Evolutionary conservation across 2,113 vertebrate species (phyloP), one percentile per base, ranked within the genome.

Genomic region (Urocynchramus pylzowi): DNA sequence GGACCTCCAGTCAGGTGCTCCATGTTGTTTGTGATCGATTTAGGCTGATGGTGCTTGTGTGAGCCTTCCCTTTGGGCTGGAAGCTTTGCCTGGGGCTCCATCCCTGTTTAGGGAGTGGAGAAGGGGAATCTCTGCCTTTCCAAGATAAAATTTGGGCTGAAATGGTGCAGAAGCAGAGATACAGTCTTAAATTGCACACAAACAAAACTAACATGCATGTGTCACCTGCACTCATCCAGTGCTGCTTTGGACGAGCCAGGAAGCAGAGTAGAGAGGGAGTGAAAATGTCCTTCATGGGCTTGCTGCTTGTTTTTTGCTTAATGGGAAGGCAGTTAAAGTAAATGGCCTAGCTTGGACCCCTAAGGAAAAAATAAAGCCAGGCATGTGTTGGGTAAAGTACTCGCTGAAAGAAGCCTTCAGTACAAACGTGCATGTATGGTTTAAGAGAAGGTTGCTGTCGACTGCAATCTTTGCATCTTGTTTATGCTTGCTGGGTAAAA

Each of bases 401-500:
- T 74, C 2, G 12, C 63, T 78, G 89, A 63, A 90, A 83, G 96
- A 70, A 87, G 61, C 80, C 87, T 89, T 70, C 54, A 1, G 73
- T 84, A 10, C 47, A 83, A 93, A 39, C 28, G n/a, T 11, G 82
- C 77, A 63, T 93, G 41, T 68, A 54, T 49, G 45, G 78, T 86
- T 93, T 77, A 71, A 63, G 95, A 76, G 89, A 71, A 95, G 95
- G 89, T 97, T 95, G 96, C 94, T 96, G 89, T 89, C 85, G 63
- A 81, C 70, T 93, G 89, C 92, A 95, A 78, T 95, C 89, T 95
- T 95, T 96, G 95, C 91, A 90, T 97, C 96, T 94, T 97, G 96
- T 97, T 97, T 97, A 96, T 96, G 96, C 90, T 95, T 93, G 88
- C 70, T 92, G 70, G 88, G 92, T 93, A 94, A 96, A 97, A 95